A percentile compares a stretch with the other conserved stretches of the same genome.
These are phyloP conservation scores for Pelagia noctiluca DNA, from an alignment of 30 jellyfish, hydroid and myxozoan species.

Conservation along the genomic window DNA sequence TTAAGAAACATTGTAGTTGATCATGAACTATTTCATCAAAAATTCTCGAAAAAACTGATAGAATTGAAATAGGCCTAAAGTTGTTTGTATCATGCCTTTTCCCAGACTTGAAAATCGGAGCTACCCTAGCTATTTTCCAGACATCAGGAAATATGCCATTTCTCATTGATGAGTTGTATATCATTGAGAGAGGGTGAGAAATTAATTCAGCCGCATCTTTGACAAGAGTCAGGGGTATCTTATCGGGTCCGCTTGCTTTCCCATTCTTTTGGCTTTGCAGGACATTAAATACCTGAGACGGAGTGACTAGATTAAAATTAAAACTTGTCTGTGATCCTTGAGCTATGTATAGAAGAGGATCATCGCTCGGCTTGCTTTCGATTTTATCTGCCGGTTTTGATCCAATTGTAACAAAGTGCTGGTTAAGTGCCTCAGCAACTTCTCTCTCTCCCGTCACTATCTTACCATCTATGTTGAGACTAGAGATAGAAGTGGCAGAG, in stretches of 20 bases:
- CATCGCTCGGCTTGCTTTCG: constrained; percentile 1
- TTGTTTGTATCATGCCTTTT: neutral
- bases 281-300: neutral
- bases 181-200: constrained; percentile 27
- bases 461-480: no score
- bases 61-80: constrained; percentile 47
- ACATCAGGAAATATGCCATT: constrained; percentile 32
- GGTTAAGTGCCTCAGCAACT: constrained; percentile 4
- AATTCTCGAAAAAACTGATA: constrained; percentile 23
- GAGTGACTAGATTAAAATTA: neutral
- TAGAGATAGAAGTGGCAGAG: no score
- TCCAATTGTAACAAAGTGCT: no score
- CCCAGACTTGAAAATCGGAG: constrained; percentile 29
- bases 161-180: constrained; percentile 16
- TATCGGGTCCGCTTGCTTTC: constrained; percentile 14
- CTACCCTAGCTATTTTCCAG: no score
- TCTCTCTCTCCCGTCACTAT: no score
- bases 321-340: neutral
- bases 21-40: constrained; percentile 22
- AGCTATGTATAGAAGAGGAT: constrained; percentile 9
- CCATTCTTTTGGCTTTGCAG: neutral
- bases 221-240: neutral
- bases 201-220: constrained; percentile 8
- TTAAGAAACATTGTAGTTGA: neutral
- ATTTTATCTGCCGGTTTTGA: neutral